Evolutionary conservation across 2,888 invertebrate species (phyloP), one percentile per base, ranked within the genome.

Genomic region (Zele albiditarsus): DNA sequence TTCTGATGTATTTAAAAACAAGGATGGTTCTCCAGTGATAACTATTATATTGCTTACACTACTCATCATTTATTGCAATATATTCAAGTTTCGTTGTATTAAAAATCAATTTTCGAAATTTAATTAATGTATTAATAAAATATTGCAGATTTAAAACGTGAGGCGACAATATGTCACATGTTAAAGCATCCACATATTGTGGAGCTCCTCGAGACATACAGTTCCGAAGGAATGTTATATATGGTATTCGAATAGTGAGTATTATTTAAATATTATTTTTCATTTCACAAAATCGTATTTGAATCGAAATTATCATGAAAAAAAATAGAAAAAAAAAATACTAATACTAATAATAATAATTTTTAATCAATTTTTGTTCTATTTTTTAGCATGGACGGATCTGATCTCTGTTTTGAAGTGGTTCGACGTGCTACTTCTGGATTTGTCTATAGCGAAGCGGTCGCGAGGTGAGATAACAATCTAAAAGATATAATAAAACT

Each of bases 231-330:
- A 84, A 97, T 98, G 96, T 93, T 99, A 27, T 99, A 98, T 90
- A 98, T 99, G 98, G 98, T 99, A 80, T 99, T 98, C 91, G 98
- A 98, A 93, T 98, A 96, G 98, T 98, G 92, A 96, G 98, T 96
- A 33, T 60, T n/a, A n/a, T n/a, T n/a, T 33, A 2, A 53, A 66
- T 62, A 68, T 63, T 6, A 23, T 4, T 28, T 63, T 12, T 23
- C 20, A 23, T n/a, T n/a, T n/a, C 10, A 31, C 2, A 31, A 4
- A 62, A 25, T 16, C 3, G 6, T 31, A 5, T 31, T 31, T 6
- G 6, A 31, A 31, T 58, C n/a, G n/a, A 25, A 58, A 25, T 20
- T 58, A 25, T 58, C 8, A 20, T 25, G 5, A 14, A 16, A 58
- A 0, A 25, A 25, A 58, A 23, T 28, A 6, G 27, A 25, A 28